Percentiles rank a stretch among this genome's conserved stretches.
Conservation (phyloP, 2,113 vertebrate genomes). For the Halcyon senegalensis region DNA sequence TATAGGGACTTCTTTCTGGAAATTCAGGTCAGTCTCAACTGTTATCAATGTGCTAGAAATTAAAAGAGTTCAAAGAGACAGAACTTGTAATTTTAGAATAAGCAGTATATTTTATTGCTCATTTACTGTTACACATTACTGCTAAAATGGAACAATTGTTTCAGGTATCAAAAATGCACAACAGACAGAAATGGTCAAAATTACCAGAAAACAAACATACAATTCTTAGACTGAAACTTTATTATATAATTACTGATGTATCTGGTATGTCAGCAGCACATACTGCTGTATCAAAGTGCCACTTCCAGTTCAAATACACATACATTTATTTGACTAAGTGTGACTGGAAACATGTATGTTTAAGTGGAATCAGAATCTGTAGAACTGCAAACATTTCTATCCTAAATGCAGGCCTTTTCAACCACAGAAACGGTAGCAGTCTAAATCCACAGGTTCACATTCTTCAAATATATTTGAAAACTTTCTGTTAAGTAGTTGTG, state of each 20-base stretch:
- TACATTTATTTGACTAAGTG: not conserved
- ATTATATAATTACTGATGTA: not conserved
- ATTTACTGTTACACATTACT: not conserved
- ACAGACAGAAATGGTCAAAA: not conserved
- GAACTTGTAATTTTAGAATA: not conserved
- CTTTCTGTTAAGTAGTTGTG: not conserved
- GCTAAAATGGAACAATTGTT: not conserved
- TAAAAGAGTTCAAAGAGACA: not conserved
- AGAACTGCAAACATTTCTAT: not conserved
- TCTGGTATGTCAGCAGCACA: not conserved
- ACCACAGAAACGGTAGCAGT: not conserved
- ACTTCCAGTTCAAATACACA: not conserved
- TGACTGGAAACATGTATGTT: rapidly evolving
- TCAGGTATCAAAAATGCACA: not conserved
- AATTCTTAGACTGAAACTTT: not conserved
- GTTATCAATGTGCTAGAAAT: not conserved
- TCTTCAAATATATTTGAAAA: not conserved
- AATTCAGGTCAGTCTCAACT: not conserved
- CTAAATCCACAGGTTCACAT: not conserved
- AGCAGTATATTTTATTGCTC: not conserved
- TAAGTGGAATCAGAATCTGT: not conserved
- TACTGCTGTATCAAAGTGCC: not conserved
- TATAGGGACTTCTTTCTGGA: not conserved
- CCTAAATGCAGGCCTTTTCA: not conserved
- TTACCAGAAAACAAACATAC: not conserved